Conservation (phyloP, 2,888 invertebrate species). For the Drosophila paucipuncta region DNA sequence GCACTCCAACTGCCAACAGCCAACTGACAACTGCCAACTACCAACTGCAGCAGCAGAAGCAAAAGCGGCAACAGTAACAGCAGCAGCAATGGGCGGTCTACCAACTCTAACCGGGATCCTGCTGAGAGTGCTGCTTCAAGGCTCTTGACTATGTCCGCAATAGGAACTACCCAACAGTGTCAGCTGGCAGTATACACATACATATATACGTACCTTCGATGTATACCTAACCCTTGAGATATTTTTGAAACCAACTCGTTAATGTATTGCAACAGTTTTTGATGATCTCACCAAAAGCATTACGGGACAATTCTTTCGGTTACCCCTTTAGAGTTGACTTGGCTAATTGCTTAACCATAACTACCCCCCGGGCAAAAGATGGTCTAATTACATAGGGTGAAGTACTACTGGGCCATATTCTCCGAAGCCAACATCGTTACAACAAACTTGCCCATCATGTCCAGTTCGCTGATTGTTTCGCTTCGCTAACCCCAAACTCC, state of each 20-base stretch:
- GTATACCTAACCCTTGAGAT: conserved; percentile 15
- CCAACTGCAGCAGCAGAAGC: not conserved
- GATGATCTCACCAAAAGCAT: conserved; percentile 40
- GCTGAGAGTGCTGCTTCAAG: conserved; percentile 56
- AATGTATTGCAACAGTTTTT: conserved; percentile 42
- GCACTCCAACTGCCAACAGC: conserved; percentile 14
- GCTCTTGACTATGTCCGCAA: conserved; percentile 37
- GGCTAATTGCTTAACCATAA: conserved; percentile 54
- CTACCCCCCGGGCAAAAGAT: conserved; percentile 45
- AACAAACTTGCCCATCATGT: conserved; percentile 64
- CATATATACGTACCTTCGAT: not conserved
- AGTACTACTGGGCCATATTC: conserved; percentile 29
- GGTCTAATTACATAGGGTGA: conserved; percentile 21
- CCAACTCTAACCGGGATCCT: conserved; percentile 36
- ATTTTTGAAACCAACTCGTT: conserved; percentile 37
- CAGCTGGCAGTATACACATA: conserved; percentile 38
- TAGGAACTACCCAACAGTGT: conserved; percentile 43
- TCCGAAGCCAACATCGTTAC: conserved; percentile 45
- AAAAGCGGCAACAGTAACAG: conserved; percentile 3
- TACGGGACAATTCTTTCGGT: conserved; percentile 32
- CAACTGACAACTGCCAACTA: not conserved
- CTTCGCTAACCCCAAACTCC: conserved; percentile 48
- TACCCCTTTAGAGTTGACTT: conserved; percentile 39
- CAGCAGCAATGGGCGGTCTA: conserved; percentile 39
- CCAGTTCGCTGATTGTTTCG: conserved; percentile 76